Evolutionary conservation across 2,888 invertebrate genomes (phyloP).

Genomic region (Pandemis corylana): DNA sequence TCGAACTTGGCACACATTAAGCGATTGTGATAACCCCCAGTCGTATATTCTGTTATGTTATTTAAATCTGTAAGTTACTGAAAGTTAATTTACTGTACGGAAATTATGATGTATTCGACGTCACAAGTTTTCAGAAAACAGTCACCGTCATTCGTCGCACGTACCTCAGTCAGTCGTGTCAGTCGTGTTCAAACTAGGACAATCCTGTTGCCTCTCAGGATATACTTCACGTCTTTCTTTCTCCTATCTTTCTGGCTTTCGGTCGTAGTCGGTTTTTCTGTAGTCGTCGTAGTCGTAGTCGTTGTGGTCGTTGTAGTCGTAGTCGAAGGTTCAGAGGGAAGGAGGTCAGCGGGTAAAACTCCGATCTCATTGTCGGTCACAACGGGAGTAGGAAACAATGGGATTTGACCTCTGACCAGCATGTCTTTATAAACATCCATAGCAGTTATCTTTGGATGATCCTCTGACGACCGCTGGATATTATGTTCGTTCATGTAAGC

Average conservation of each 20-base stretch:
- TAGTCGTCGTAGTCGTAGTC: constrained; percentile 55
- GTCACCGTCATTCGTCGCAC: constrained; percentile 50
- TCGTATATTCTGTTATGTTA: too few species aligned
- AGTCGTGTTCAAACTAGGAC: constrained; percentile 75
- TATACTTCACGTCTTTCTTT: constrained; percentile 75
- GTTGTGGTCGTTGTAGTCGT: constrained; percentile 49
- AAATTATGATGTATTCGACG: background rate
- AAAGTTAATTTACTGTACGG: background rate
- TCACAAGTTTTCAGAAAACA: constrained; percentile 45
- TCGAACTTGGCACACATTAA: too few species aligned
- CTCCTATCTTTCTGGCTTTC: constrained; percentile 63
- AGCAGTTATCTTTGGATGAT: constrained; percentile 61
- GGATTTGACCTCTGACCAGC: constrained; percentile 63
- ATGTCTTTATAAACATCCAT: constrained; percentile 63
- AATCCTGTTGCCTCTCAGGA: constrained; percentile 80
- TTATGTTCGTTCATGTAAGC: constrained; percentile 61
- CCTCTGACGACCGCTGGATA: constrained; percentile 70
- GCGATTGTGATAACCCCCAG: too few species aligned
- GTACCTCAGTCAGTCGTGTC: constrained; percentile 56
- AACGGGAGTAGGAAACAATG: constrained; percentile 70
- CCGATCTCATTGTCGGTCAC: constrained; percentile 76
- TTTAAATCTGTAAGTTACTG: too few species aligned
- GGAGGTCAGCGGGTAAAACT: constrained; percentile 73
- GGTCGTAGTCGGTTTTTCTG: constrained; percentile 61
- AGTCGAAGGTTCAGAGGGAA: constrained; percentile 52